phyloP scores from a whole-genome alignment of 2,113 vertebrate species.

The Struthio camelus region DNA sequence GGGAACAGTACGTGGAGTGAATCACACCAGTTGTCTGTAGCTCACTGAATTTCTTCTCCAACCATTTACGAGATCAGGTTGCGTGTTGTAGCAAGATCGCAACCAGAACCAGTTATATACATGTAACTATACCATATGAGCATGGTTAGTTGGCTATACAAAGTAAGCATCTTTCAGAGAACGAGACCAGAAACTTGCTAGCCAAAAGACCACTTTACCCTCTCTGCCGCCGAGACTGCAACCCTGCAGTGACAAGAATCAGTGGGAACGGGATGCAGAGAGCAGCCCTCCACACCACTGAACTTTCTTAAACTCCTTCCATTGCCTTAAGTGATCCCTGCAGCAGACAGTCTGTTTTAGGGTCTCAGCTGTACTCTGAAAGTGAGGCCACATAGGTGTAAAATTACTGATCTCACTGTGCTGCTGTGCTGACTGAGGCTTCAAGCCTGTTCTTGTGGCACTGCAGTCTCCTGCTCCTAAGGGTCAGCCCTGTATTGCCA shows the following conservation, averaged over 20 bases:
- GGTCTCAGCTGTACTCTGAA: not conserved
- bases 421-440: not conserved
- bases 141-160: not conserved
- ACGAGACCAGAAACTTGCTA: not conserved
- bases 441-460: not conserved
- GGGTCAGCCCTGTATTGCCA: not conserved
- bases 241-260: not conserved
- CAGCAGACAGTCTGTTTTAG: not conserved
- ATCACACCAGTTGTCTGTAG: not conserved
- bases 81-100: not conserved
- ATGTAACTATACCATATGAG: not conserved
- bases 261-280: not conserved
- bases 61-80: fast-evolving
- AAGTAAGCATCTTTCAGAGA: not conserved
- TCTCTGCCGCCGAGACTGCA: not conserved
- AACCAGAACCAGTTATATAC: not conserved
- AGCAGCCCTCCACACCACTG: not conserved
- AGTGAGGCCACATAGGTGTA: not conserved
- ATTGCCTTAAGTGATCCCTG: not conserved
- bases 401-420: not conserved
- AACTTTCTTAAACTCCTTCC: not conserved
- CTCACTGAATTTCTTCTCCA: not conserved
- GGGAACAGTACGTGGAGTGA: not conserved
- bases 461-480: not conserved
- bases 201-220: not conserved